Conservation (phyloP, 2,797 vertebrate species). For the Xyrichtys novacula region DNA sequence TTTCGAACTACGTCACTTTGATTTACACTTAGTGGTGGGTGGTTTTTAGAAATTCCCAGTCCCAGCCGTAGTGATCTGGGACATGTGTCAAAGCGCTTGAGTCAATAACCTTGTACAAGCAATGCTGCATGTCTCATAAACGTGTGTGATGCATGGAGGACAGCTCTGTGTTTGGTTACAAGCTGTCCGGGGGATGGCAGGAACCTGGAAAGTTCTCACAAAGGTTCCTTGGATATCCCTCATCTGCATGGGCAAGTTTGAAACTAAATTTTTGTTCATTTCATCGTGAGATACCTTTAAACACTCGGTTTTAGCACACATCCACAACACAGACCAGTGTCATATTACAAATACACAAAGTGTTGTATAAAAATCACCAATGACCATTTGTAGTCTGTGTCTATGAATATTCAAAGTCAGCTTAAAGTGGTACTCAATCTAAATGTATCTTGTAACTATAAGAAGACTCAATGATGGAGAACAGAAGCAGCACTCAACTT, state of each 20-base stretch:
- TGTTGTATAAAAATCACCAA: constrained; percentile 18
- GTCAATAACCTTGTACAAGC: constrained; percentile 29
- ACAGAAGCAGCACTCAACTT: neutral
- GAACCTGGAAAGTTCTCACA: constrained; percentile 24
- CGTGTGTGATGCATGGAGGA: constrained; percentile 38
- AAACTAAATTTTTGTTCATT: constrained; percentile 32
- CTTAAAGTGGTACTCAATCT: neutral
- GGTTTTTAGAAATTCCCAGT: constrained; percentile 17
- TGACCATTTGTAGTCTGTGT: constrained; percentile 24
- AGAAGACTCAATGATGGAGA: neutral
- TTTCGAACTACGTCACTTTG: constrained; percentile 20
- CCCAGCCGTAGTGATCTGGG: constrained; percentile 14
- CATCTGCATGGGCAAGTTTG: constrained; percentile 49
- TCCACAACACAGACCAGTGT: neutral
- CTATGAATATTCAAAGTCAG: constrained; percentile 14
- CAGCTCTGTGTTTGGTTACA: constrained; percentile 11
- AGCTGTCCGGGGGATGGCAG: constrained; percentile 11
- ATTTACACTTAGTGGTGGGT: constrained; percentile 22
- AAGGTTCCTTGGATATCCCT: constrained; percentile 32
- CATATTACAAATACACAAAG: constrained; percentile 12
- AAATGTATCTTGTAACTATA: constrained; percentile 1
- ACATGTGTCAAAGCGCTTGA: constrained; percentile 11
- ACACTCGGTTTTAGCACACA: constrained; percentile 10
- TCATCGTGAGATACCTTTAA: constrained; percentile 31
- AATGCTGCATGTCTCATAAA: constrained; percentile 51